A percentile compares a stretch with the other conserved stretches of the same genome.
phyloP scores from a whole-genome alignment of 2,888 invertebrate species.

The Pterostichus niger region DNA sequence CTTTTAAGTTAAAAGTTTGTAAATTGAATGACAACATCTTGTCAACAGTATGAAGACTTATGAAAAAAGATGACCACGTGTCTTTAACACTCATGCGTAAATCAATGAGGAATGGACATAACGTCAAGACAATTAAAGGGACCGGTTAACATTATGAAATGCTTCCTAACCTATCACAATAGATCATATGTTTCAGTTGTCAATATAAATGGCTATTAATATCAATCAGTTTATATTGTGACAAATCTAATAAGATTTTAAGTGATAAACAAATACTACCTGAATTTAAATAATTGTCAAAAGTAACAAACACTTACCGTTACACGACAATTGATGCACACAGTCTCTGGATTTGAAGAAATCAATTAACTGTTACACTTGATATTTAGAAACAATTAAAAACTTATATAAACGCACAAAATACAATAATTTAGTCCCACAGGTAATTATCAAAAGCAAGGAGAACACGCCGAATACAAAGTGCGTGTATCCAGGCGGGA shows the following conservation, averaged over 20 bases:
- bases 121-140: slow-evolving; percentile 53
- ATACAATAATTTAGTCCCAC: slow-evolving; percentile 51
- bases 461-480: slow-evolving; percentile 65
- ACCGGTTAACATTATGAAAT: slow-evolving; percentile 37
- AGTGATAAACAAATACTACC: slow-evolving; percentile 54
- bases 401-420: slow-evolving; percentile 56
- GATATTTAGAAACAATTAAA: slow-evolving; percentile 54
- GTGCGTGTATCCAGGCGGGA: slow-evolving; percentile 67
- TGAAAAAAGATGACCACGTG: slow-evolving; percentile 42
- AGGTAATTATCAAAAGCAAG: slow-evolving; percentile 55
- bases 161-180: slow-evolving; percentile 61
- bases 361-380: slow-evolving; percentile 48
- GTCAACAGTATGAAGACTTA: background rate
- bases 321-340: slow-evolving; percentile 53
- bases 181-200: slow-evolving; percentile 57
- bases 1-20: too few species aligned
- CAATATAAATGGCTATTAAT: slow-evolving; percentile 42
- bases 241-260: slow-evolving; percentile 32
- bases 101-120: slow-evolving; percentile 41
- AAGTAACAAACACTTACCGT: slow-evolving; percentile 62
- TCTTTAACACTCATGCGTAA: slow-evolving; percentile 27
- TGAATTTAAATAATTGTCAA: slow-evolving; percentile 31
- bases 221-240: slow-evolving; percentile 28
- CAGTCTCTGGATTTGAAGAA: slow-evolving; percentile 41
- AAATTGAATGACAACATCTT: too few species aligned